Evolutionary conservation across 1,140 invertebrate species (phyloP), one percentile per base, ranked within the genome.

Genomic region (Drosophila ananassae): DNA sequence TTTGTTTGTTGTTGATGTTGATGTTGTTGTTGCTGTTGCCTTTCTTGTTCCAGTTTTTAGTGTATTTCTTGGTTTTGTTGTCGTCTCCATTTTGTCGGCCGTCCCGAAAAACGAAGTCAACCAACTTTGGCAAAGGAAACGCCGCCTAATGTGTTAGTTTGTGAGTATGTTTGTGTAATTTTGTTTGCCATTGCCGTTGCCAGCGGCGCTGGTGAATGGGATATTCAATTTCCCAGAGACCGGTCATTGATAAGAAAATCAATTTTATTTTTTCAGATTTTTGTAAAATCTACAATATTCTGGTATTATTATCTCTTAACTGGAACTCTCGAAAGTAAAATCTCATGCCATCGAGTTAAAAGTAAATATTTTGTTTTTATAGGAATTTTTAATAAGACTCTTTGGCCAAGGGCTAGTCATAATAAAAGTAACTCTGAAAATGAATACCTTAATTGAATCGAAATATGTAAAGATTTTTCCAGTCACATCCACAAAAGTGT

Each of bases 71-170:
- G 41, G 7, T 44, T 6, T 44, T 44, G 41, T 76, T 56, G 71
- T 74, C 59, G 71, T 56, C 60, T 67, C 73, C 74, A 68, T 46
- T 60, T 60, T 53, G 64, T 57, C 77, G 62, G 55, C 82, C 61
- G 64, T 62, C 69, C 83, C 66, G 78, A 64, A 89, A 74, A 89
- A 82, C 78, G 63, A 89, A 89, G 83, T 89, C 83, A 83, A 79
- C 68, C 76, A 79, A 89, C 83, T 83, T 77, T 83, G 76, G 56
- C 83, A 89, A 89, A 89, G 83, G 79, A 89, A 89, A 77, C 46
- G 79, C 52, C 75, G 57, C 76, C 78, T 89, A 89, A 89, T 89
- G 83, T 89, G 83, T 82, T 87, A 76, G 74, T 83, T 85, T 73
- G 61, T 46, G 10, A 60, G 32, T 61, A 32, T 79, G 63, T 61